Evolutionary conservation across 2,113 vertebrate genomes (phyloP).

Genomic region (Myrmecobius fasciatus): DNA sequence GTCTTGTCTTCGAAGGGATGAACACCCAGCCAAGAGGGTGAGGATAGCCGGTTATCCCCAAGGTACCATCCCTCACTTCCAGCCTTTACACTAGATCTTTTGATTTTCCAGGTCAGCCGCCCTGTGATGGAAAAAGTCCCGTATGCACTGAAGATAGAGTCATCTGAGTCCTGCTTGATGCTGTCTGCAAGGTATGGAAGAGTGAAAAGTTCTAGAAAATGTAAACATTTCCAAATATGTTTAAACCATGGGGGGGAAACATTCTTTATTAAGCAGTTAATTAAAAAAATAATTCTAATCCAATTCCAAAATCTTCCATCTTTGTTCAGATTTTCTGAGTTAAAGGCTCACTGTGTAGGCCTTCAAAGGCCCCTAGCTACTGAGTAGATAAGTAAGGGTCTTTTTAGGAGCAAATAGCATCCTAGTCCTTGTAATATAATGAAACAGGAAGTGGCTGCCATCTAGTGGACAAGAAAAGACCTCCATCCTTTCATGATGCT

Average conservation of each 20-base stretch:
- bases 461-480: neutral
- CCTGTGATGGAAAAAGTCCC: conserved; percentile 90
- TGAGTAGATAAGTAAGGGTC: neutral
- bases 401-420: neutral
- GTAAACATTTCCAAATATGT: neutral
- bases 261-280: neutral
- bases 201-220: neutral
- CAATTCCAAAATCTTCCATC: neutral
- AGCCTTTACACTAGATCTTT: conserved; percentile 37
- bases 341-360: neutral
- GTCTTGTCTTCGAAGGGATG: neutral
- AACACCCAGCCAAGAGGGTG: neutral
- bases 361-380: neutral
- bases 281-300: neutral
- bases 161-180: conserved; percentile 88
- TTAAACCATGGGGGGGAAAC: neutral
- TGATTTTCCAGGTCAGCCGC: conserved; percentile 90
- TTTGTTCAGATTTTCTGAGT: neutral
- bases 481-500: neutral
- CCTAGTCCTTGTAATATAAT: neutral
- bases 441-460: neutral
- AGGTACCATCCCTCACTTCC: neutral
- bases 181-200: conserved; percentile 92
- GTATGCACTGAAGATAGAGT: conserved; percentile 92
- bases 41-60: neutral